Percentiles rank a stretch among this genome's conserved stretches.
These are phyloP conservation scores for Nemurella pictetii DNA, from an alignment of 2,888 invertebrate species.

Conservation along the genomic window DNA sequence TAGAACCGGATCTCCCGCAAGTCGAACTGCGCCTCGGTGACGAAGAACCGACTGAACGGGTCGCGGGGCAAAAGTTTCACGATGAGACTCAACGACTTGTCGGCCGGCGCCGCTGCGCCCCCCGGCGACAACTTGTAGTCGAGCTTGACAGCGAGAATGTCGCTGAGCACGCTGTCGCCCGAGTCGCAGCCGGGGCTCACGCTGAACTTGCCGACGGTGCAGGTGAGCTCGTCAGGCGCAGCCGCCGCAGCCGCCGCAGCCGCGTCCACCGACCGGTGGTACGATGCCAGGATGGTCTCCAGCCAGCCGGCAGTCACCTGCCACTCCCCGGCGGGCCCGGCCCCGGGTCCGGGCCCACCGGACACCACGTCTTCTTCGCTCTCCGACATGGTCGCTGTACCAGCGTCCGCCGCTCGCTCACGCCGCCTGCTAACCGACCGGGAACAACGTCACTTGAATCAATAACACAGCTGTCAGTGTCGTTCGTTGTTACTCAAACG, in stretches of 20 bases:
- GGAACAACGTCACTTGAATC: neutral
- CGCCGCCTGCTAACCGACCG: neutral
- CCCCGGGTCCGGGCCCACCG: too few relatives aligned
- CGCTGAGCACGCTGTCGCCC: slow-evolving; percentile 74
- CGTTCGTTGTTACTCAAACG: neutral
- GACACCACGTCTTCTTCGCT: slow-evolving; percentile 57
- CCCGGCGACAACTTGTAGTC: slow-evolving; percentile 59
- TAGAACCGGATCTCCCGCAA: slow-evolving; percentile 81
- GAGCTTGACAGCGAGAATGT: slow-evolving; percentile 74
- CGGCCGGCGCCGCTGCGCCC: slow-evolving; percentile 49
- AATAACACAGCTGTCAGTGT: neutral
- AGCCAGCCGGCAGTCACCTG: slow-evolving; percentile 62
- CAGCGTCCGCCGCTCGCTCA: slow-evolving; percentile 11
- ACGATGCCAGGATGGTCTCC: slow-evolving; percentile 56
- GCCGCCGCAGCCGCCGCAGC: too few relatives aligned
- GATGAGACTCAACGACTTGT: slow-evolving; percentile 59
- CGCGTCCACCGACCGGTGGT: slow-evolving; percentile 49
- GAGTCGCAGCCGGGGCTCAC: slow-evolving; percentile 63
- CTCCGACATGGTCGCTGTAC: slow-evolving; percentile 54
- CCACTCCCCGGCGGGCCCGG: slow-evolving; percentile 55
- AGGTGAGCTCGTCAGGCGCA: slow-evolving; percentile 41
- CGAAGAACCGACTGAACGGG: slow-evolving; percentile 77
- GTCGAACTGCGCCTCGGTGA: slow-evolving; percentile 81
- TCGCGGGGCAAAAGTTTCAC: slow-evolving; percentile 78
- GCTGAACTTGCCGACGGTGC: slow-evolving; percentile 56